These are phyloP conservation scores for Pyrgilauda ruficollis DNA, from an alignment of 2,113 vertebrate species.

Conservation along the genomic window DNA sequence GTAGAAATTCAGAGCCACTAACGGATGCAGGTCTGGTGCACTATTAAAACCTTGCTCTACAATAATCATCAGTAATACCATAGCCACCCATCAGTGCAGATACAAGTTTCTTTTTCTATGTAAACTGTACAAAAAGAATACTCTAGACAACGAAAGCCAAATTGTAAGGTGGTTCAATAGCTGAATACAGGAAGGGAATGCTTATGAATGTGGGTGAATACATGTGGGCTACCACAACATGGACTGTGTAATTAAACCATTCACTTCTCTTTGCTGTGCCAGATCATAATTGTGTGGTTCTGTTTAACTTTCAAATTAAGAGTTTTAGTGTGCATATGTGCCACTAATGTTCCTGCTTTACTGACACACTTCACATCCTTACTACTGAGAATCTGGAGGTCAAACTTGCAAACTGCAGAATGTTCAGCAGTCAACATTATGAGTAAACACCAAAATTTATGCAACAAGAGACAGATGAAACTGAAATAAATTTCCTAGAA, in stretches of 20 bases:
- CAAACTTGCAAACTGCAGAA: neutral
- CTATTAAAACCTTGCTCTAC: neutral
- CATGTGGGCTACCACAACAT: constrained; percentile 7
- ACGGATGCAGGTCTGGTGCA: neutral
- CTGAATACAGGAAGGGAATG: neutral
- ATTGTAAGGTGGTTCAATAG: neutral
- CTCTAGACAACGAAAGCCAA: neutral
- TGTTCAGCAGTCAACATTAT: neutral
- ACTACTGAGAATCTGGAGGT: neutral
- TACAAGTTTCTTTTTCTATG: neutral
- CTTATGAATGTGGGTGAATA: neutral
- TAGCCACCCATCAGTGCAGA: neutral
- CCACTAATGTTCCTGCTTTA: neutral
- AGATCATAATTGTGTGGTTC: neutral
- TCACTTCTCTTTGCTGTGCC: neutral
- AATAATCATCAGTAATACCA: neutral
- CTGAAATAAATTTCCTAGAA: neutral
- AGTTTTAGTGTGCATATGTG: neutral
- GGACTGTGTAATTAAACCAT: neutral
- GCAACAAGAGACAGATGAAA: neutral
- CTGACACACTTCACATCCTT: neutral
- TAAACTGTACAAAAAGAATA: neutral
- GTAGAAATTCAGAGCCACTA: neutral
- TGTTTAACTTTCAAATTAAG: neutral
- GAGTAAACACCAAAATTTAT: neutral